Base-by-base conservation (phyloP, 30 jellyfish, hydroid and myxozoan species). In the Hydractinia echinata region DNA sequence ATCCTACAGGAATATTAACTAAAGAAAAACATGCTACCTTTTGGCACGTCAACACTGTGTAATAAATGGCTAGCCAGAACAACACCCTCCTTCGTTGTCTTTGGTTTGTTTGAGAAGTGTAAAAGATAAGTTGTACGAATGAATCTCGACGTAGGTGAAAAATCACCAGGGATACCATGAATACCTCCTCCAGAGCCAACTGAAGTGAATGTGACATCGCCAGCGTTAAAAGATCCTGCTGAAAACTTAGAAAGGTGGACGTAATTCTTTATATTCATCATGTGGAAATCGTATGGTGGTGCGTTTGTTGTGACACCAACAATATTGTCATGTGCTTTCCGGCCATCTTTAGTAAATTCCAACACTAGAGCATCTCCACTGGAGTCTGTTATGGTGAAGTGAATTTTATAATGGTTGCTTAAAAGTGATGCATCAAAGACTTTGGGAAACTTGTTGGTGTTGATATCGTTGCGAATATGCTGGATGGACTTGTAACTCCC, bases 331-430 rank as follows among this genome's bases (percentile, higher is more conserved):
- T 71, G 67, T 14, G 50, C 67, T 19, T 50, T 30, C 18, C 81
- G 70, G 2, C 81, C 81, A 50, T 71, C 81, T 7, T 71, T 71
- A 7, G 81, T 71, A 58, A 19, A 71, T 71, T 71, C 81, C 81
- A 71, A 19, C 81, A 71, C 81, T 7, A 71, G n/a, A 10, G 81
- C 69, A 19, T 13, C 81, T 19, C 81, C 81, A 4, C 60, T 19
- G 44, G 55, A 1, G 52, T 71, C 81, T 5, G 50, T 58, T 71
- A 71, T 71, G 9, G 60, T n/a, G 4, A 15, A 71, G n/a, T 71
- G 44, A 30, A 30, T 1, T 30, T 30, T 30, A 30, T 30, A 30
- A 30, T 30, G 44, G 44, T 30, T 30, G 44, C 44, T 30, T 30
- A 30, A 30, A 30, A 30, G 44, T 30, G 44, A 30, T 30, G 44